Evolutionary conservation across 2,888 invertebrate species (phyloP), one percentile per base, ranked within the genome.

Genomic region (Chaetoderma sp.): DNA sequence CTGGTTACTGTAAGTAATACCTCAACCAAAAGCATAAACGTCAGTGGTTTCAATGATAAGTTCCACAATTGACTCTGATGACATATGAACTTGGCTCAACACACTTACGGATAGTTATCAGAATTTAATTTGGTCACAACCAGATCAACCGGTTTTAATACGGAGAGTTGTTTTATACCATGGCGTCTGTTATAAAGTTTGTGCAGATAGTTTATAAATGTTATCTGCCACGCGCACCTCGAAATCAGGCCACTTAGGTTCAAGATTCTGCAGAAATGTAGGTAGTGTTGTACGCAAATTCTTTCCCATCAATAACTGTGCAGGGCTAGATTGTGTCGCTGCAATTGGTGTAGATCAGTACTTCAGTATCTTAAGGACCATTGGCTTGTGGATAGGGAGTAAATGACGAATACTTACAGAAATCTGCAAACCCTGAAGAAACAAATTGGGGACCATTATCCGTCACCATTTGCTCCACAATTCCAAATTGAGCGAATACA

Each of bases 401-500:
- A 16, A 25, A 25, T 13, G 62, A 58, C 21, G 49, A 32, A 33
- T 44, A 54, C n/a, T 42, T 23, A 21, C 28, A 8, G 42, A 65
- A 65, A 10, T 54, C 39, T 25, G 16, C 28, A 32, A 58, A 63
- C 27, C 57, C 33, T 16, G n/a, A 5, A 23, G 45, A 16, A 8
- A 39, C 28, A 30, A 68, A 65, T 33, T 65, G 60, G 33, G 50
- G 27, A 13, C 60, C 65, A 32, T 65, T 68, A 23, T 65, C 68
- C 23, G 58, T 52, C 3, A 55, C n/a, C 4, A 67, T 6, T n/a
- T 44, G 45, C 10, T 59, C 55, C 16, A 60, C 60, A 21, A 58
- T 33, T 8, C 60, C 67, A n/a, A 23, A 52, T 32, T 57, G 6
- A 5, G 60, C 56, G 54, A 68, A 68, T 27, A 42, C 57, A n/a